Evolutionary conservation across 2,888 invertebrate species (phyloP).

Genomic region (Parnassius smintheus): DNA sequence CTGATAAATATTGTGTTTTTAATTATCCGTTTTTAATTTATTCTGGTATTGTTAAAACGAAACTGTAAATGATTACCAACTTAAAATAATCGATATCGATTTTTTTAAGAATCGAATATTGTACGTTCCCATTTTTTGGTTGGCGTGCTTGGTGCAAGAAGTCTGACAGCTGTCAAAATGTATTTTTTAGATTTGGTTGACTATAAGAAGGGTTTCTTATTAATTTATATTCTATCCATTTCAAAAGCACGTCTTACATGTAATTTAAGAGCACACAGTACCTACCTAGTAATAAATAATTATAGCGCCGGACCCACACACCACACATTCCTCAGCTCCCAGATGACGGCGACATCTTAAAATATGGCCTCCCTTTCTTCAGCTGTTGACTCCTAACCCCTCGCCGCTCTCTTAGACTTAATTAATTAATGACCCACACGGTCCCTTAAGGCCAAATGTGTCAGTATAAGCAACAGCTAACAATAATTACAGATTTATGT

Average conservation of each 20-base stretch:
- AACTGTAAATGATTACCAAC: no score
- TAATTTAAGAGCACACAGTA: conserved; percentile 34
- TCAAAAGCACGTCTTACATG: not conserved
- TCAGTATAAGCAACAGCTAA: conserved; percentile 17
- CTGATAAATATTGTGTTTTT: no score
- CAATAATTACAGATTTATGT: conserved; percentile 8
- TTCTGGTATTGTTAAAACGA: no score
- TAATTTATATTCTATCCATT: no score
- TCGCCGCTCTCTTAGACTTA: conserved; percentile 51
- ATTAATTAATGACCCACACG: conserved; percentile 76
- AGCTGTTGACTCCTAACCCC: conserved; percentile 58
- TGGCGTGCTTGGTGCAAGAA: no score
- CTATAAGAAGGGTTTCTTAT: no score
- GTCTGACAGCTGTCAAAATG: no score
- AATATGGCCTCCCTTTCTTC: conserved; percentile 75
- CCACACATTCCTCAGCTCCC: conserved; percentile 66
- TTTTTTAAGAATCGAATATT: no score
- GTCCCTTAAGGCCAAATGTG: conserved; percentile 47
- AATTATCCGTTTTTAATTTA: no score
- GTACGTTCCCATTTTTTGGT: no score
- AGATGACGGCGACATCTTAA: conserved; percentile 75
- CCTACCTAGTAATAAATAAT: conserved; percentile 61
- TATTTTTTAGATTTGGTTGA: no score
- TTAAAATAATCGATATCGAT: no score
- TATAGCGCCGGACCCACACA: conserved; percentile 44